These are phyloP conservation scores for Malthinus flaveolus DNA, from an alignment of 2,888 invertebrate species.

Conservation along the genomic window DNA sequence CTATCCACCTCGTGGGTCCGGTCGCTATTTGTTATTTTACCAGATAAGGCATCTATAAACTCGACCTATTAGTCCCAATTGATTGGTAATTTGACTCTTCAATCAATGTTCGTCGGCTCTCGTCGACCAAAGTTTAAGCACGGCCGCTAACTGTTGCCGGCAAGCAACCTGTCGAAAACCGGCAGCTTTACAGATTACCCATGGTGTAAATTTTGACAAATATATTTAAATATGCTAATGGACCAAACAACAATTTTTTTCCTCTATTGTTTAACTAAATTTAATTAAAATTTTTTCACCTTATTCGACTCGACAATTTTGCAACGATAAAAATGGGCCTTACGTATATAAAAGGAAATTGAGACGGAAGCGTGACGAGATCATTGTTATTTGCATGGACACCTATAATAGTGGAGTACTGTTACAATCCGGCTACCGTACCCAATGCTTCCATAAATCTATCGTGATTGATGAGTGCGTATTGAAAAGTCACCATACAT, in stretches of 20 bases:
- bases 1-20: slow-evolving; percentile 40
- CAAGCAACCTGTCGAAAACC: slow-evolving; percentile 25
- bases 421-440: slow-evolving; percentile 28
- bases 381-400: slow-evolving; percentile 33
- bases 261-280: neutral
- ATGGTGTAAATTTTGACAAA: slow-evolving; percentile 30
- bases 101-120: slow-evolving; percentile 38
- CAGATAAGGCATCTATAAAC: slow-evolving; percentile 50
- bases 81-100: slow-evolving; percentile 51
- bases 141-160: slow-evolving; percentile 27
- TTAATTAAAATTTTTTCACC: neutral
- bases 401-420: slow-evolving; percentile 22
- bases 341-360: slow-evolving; percentile 1
- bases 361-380: slow-evolving; percentile 29
- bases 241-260: neutral
- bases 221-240: slow-evolving; percentile 26
- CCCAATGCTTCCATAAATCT: slow-evolving; percentile 36
- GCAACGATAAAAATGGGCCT: neutral
- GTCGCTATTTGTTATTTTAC: slow-evolving; percentile 54
- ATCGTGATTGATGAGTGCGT: slow-evolving; percentile 30
- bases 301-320: too few relatives aligned
- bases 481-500: slow-evolving; percentile 27
- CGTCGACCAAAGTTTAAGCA: slow-evolving; percentile 23
- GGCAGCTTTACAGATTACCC: slow-evolving; percentile 28
- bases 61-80: slow-evolving; percentile 53